Evolutionary conservation across 64 coral and sea anemone genomes (phyloP), one percentile per base, ranked within the genome.

Genomic region (Dendronephthya gigantea): DNA sequence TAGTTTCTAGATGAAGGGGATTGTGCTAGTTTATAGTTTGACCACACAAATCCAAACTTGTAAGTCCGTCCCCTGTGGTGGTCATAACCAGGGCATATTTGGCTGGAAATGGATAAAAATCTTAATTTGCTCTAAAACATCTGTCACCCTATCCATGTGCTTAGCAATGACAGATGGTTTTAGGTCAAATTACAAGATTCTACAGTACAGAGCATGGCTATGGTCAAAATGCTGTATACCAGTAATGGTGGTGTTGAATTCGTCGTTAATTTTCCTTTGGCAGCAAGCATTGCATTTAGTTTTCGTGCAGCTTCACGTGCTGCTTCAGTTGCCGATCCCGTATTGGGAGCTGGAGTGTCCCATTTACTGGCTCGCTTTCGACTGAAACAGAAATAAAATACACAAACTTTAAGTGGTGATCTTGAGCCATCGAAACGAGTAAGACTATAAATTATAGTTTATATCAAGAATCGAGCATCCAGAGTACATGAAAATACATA

Each of bases 221-320:
- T n/a, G n/a, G n/a, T n/a, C n/a, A n/a, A n/a, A 35, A 35, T 11
- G 16, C 9, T 35, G 52, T 52, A 48, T 90, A 94, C 92, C 89
- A 90, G 0, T 15, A 74, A 23, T 88, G 89, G 92, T 35, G 92
- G 92, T 14, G 86, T 82, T 1, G 83, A 86, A 31, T 91, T 84
- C 14, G 85, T 97, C 1, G 91, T 89, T 70, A 97, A 90, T 68
- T 97, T 97, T 75, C 94, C 94, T 88, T 91, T 93, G 2, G 94
- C 94, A 74, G 94, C 94, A 50, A 97, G 59, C 94, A 97, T 97
- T 17, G 94, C 94, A 83, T 93, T 97, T 30, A 97, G 85, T 83
- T 91, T 97, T 32, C 91, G 91, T 41, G 92, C 94, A 83, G 91
- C 82, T 79, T 97, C 94, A 22, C 83, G 93, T 51, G 94, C 94